phyloP scores from a whole-genome alignment of 2,113 vertebrate genomes.

The Rhinopomastus cyanomelas region DNA sequence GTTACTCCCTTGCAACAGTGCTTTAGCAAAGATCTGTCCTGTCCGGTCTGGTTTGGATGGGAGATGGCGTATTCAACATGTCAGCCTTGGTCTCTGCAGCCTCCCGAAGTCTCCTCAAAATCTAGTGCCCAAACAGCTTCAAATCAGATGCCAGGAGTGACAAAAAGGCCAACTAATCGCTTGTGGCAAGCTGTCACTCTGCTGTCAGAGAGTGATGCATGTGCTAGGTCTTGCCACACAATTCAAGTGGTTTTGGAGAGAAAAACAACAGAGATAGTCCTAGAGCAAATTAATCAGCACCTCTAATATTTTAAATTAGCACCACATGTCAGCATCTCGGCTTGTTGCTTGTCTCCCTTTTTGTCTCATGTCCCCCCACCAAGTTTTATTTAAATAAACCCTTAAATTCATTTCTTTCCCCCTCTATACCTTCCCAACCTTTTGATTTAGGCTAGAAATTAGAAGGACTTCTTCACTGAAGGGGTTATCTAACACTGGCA shows the following conservation, averaged over 20 bases:
- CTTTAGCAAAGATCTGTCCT: background rate
- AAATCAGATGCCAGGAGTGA: background rate
- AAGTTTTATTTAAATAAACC: too few species aligned
- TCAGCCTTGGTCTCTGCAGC: background rate
- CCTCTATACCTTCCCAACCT: too few species aligned
- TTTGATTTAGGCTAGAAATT: too few species aligned
- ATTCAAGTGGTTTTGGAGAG: background rate
- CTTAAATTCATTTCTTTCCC: too few species aligned
- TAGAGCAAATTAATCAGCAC: background rate
- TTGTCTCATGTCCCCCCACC: too few species aligned
- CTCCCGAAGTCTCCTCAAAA: slow-evolving; percentile 13
- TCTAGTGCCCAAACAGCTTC: background rate
- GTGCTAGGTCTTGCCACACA: background rate
- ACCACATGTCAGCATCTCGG: fast-evolving
- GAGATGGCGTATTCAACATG: background rate
- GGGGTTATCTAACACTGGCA: too few species aligned
- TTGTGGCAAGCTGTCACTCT: background rate
- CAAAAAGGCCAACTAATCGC: background rate
- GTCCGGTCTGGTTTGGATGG: background rate
- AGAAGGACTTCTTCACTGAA: too few species aligned
- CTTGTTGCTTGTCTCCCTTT: background rate
- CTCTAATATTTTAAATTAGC: background rate
- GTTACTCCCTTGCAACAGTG: background rate
- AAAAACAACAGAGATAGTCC: background rate
- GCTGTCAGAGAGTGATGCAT: background rate